Base-by-base conservation (phyloP, 2,113 vertebrate genomes). In the Puffinus mauretanicus region DNA sequence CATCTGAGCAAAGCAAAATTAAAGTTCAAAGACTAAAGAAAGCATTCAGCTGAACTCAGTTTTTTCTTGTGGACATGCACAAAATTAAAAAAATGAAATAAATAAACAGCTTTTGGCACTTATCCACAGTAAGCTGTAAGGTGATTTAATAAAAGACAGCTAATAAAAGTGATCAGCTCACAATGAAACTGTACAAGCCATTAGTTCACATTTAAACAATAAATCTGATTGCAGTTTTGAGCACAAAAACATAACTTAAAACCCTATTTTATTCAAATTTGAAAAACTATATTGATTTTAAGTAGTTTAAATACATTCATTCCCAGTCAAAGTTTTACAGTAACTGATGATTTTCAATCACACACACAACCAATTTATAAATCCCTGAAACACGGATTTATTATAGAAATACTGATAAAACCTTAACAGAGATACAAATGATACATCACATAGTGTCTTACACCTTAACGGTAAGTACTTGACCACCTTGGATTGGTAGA, bases 391-490 rank as follows among this genome's bases (percentile, higher is more conserved):
- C 54, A 79, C 38, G 88, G 88, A 96, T 97, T 97, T 97, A 96
- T 97, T 95, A 84, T 19, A 95, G 82, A 67, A 97, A 97, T 94
- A 97, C 85, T 97, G 97, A 95, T 95, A 96, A 98, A 97, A 97
- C 91, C 93, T 96, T 95, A 87, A 94, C 91, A 97, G 93, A 88
- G 76, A 96, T 93, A 96, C 87, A 96, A 94, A 89, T 94, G 85
- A 91, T 88, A 95, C 32, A 87, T 94, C 90, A 87, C 83, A 91
- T 16, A 76, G 77, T 34, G 69, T 95, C 82, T 94, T 91, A 93
- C 67, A 84, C 49, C 81, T 93, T 93, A 79, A 91, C 5, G 51
- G 92, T 82, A 96, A 96, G n/a, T 77, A 94, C 46, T 82, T 51
- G 64, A 95, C 67, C 64, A 81, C 51, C 67, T 79, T 70, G 46